Evolutionary conservation across 1,140 invertebrate genomes (phyloP).

Genomic region (Pentalonia nigronervosa): DNA sequence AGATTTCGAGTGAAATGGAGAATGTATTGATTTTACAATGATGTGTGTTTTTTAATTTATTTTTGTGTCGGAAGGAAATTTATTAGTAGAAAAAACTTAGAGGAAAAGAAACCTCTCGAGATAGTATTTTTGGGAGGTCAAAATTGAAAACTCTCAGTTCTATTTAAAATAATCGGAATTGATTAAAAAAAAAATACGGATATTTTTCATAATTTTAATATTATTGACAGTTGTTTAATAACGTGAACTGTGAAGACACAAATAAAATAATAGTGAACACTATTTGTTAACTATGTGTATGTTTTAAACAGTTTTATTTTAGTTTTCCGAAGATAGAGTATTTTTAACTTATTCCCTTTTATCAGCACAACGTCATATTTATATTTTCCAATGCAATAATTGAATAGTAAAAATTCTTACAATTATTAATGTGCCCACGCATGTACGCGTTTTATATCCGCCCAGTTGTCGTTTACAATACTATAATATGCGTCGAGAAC

Average conservation of each 20-base stretch:
- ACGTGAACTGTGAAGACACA: too few relatives aligned
- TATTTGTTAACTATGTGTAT: too few relatives aligned
- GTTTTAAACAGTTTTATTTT: too few relatives aligned
- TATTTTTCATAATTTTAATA: background rate
- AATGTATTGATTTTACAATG: too few relatives aligned
- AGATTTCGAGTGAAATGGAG: too few relatives aligned
- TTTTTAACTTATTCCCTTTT: background rate
- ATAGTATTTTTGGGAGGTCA: background rate
- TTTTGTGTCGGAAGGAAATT: background rate
- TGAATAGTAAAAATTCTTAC: background rate
- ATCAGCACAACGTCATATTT: background rate
- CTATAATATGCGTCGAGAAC: background rate
- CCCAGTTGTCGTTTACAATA: too few relatives aligned
- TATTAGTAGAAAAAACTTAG: background rate
- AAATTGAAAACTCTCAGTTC: background rate
- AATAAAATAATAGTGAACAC: too few relatives aligned
- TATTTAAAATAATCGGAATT: background rate
- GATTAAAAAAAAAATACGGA: too few relatives aligned
- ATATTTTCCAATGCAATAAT: background rate
- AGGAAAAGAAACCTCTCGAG: background rate
- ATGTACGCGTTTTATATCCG: background rate
- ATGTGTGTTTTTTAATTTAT: too few relatives aligned
- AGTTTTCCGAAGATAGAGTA: background rate
- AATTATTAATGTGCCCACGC: background rate
- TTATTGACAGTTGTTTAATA: background rate